Conservation (phyloP, 53 echinoderm and acorn worm species). For the Astropecten irregularis region DNA sequence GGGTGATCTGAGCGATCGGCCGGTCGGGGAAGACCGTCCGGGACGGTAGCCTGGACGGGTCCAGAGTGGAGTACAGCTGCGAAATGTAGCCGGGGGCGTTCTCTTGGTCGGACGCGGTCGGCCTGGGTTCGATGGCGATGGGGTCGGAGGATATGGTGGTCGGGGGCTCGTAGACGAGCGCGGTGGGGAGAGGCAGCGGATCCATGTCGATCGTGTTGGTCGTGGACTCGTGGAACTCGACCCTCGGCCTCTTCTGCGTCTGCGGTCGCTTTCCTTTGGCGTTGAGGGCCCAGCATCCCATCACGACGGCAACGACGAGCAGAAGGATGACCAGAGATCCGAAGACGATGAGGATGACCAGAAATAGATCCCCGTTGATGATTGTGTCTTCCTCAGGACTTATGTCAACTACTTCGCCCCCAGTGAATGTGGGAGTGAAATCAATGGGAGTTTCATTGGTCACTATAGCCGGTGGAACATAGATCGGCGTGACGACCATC, state of each 20-base stretch:
- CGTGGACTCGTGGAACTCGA: slow-evolving; percentile 52
- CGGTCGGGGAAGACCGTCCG: slow-evolving; percentile 62
- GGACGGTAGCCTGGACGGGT: slow-evolving; percentile 63
- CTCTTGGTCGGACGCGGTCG: slow-evolving; percentile 44
- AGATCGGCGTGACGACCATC: slow-evolving; percentile 60
- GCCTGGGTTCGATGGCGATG: slow-evolving; percentile 10
- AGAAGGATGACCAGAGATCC: slow-evolving; percentile 78
- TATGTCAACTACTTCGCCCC: background rate
- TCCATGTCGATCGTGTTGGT: slow-evolving; percentile 50
- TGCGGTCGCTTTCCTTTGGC: slow-evolving; percentile 78
- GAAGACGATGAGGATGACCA: slow-evolving; percentile 71
- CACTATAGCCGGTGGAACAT: background rate
- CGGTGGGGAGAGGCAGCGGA: slow-evolving; percentile 56
- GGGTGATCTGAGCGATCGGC: slow-evolving; percentile 78
- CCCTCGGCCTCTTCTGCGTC: slow-evolving; percentile 56
- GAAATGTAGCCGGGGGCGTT: slow-evolving; percentile 87
- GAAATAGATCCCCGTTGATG: slow-evolving; percentile 66
- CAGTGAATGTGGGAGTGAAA: background rate
- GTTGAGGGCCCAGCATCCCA: slow-evolving; percentile 81
- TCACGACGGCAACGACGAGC: slow-evolving; percentile 63
- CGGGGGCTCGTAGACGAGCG: slow-evolving; percentile 50
- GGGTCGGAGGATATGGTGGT: slow-evolving; percentile 34
- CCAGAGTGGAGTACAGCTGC: slow-evolving; percentile 85
- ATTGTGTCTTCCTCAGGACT: background rate
- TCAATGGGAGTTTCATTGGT: background rate